Percentiles rank a stretch among this genome's conserved stretches.
Conservation (phyloP, 1,140 invertebrate species). For the Zaprionus ornatus region DNA sequence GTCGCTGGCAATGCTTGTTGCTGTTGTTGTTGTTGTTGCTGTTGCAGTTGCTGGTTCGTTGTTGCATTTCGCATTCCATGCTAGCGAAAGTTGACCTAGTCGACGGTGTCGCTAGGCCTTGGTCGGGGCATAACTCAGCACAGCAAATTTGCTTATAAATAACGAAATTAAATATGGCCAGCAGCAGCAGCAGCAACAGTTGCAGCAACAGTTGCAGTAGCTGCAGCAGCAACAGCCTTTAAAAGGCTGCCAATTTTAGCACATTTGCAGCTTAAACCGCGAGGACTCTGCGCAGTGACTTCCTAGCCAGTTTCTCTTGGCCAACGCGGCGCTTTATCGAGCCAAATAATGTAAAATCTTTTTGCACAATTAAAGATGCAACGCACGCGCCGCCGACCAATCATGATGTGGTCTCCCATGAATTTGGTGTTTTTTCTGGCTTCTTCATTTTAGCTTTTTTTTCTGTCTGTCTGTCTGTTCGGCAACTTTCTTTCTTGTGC, state of each 20-base stretch:
- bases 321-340: constrained; percentile 35
- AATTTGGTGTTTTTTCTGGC: constrained; percentile 39
- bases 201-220: constrained; percentile 4
- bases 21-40: constrained; percentile 34
- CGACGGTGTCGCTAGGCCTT: constrained; percentile 71
- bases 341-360: constrained; percentile 49
- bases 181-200: constrained; percentile 46
- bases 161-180: constrained; percentile 81
- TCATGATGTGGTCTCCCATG: constrained; percentile 31
- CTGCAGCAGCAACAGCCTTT: constrained; percentile 29
- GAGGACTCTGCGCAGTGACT: constrained; percentile 29
- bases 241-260: constrained; percentile 67
- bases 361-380: constrained; percentile 77
- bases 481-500: constrained; percentile 72
- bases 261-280: constrained; percentile 48
- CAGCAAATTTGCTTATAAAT: constrained; percentile 79
- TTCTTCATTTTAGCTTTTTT: constrained; percentile 17
- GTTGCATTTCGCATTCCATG: constrained; percentile 81
- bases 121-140: constrained; percentile 59
- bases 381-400: constrained; percentile 63
- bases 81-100: constrained; percentile 82
- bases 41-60: constrained; percentile 40
- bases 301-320: constrained; percentile 50
- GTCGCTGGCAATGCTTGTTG: constrained; percentile 56
- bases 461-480: constrained; percentile 7